Base-by-base conservation (phyloP, 2,797 vertebrate species). In the Echeneis naucrates region DNA sequence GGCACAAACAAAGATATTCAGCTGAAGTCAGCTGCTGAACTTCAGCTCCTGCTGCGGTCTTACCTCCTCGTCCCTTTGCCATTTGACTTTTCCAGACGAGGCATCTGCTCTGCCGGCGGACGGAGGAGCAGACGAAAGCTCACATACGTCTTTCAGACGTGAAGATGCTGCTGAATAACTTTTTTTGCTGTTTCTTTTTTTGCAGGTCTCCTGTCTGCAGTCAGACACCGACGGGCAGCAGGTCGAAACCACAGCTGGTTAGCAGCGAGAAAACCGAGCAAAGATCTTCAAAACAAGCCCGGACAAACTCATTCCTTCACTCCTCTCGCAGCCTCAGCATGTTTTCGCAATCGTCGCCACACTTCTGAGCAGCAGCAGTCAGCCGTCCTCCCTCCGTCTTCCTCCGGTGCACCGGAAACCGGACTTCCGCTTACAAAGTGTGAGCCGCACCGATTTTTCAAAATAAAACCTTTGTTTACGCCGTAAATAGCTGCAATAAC, bases 71-170 rank as follows among this genome's bases (percentile, higher is more conserved):
- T 62, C 9, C 69, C 72, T 74, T 14, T 85, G 42, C 16, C 72
- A n/a, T 67, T 75, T 17, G 80, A 58, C 21, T 71, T 92, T 23
- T 82, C 82, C 60, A 68, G 30, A 37, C 72, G 83, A 83, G 92
- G 56, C 93, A 94, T 97, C 67, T 68, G 82, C 55, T 26, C 59
- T 5, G n/a, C 5, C 14, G 17, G n/a, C 4, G 14, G 17, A 8
- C 44, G 47, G 66, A 35, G 4, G 40, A 58, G 14, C 23, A 4
- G 0, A 32, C 26, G 4, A 54, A 62, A 30, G 42, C 40, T 77
- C 8, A 24, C 45, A 64, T 47, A 4, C 1, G 44, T 44, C 40
- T 55, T 8, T 23, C 4, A 2, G 7, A 5, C 35, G 42, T 62
- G 5, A 14, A 53, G 8, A 32, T 51, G 13, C 24, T 1, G 48